These are phyloP conservation scores for Sogatella furcifera DNA, from an alignment of 1,140 invertebrate species.

Conservation along the genomic window DNA sequence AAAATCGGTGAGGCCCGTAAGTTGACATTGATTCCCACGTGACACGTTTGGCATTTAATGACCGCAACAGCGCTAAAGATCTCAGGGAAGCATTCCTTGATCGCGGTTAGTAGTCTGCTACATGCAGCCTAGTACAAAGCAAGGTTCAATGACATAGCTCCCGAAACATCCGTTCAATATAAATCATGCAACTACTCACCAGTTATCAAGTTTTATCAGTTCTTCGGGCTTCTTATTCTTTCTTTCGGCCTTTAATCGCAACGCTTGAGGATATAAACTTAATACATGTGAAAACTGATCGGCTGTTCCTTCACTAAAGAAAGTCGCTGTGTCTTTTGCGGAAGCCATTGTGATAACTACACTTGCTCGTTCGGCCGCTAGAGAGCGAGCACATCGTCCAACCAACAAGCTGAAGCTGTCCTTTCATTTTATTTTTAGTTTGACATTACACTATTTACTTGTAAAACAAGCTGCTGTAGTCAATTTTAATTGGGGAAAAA, in stretches of 20 bases:
- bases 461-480: not conserved
- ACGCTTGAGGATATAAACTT: constrained; percentile 76
- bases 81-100: constrained; percentile 20
- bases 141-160: constrained; percentile 37
- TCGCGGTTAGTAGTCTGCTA: constrained; percentile 23
- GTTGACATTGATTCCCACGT: constrained; percentile 25
- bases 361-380: not conserved
- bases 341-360: constrained; percentile 52
- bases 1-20: constrained; percentile 11
- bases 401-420: not conserved
- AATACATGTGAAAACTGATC: constrained; percentile 79
- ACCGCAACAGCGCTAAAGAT: constrained; percentile 25
- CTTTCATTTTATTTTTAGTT: not conserved
- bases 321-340: constrained; percentile 77
- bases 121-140: constrained; percentile 27
- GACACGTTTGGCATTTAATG: constrained; percentile 29
- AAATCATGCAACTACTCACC: constrained; percentile 52
- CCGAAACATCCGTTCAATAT: constrained; percentile 16
- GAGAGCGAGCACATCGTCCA: constrained; percentile 5
- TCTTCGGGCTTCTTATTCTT: constrained; percentile 86
- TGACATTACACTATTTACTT: not conserved
- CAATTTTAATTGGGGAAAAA: not conserved
- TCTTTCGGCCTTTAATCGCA: constrained; percentile 74
- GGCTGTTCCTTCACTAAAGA: constrained; percentile 77
- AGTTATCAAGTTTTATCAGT: constrained; percentile 84